Conservation (phyloP, 1,140 invertebrate species). For the Whitmania pigra region DNA sequence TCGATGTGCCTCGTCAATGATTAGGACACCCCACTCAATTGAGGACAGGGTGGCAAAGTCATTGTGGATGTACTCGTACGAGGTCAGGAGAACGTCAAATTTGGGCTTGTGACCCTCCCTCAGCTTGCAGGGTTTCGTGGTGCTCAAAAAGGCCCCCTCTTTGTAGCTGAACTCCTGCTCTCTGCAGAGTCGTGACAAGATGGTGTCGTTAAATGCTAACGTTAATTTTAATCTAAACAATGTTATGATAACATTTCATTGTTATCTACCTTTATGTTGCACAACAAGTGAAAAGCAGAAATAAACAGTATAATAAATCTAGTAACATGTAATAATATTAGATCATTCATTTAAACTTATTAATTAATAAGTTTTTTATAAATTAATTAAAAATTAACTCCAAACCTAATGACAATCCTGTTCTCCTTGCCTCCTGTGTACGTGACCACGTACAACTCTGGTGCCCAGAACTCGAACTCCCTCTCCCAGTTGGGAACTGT, state of each 20-base stretch:
- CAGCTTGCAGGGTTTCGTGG: constrained; percentile 63
- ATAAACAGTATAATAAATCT: too few relatives aligned
- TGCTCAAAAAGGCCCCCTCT: constrained; percentile 70
- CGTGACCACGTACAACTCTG: constrained; percentile 93
- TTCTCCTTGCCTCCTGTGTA: constrained; percentile 94
- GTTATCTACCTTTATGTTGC: too few relatives aligned
- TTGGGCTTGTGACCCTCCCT: constrained; percentile 60
- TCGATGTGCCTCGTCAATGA: constrained; percentile 93
- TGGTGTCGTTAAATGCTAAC: too few relatives aligned
- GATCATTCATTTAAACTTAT: too few relatives aligned
- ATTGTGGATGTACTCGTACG: constrained; percentile 89
- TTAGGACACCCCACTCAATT: constrained; percentile 92
- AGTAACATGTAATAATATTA: too few relatives aligned
- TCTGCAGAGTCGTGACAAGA: constrained; percentile 36
- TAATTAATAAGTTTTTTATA: too few relatives aligned
- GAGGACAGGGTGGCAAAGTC: constrained; percentile 87
- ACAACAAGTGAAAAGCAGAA: too few relatives aligned
- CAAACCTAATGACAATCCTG: constrained; percentile 50
- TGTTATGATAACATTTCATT: too few relatives aligned
- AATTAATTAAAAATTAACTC: neutral
- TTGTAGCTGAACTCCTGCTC: constrained; percentile 93
- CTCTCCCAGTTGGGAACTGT: constrained; percentile 98
- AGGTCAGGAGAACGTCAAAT: constrained; percentile 89
- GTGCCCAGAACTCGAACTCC: constrained; percentile 95
- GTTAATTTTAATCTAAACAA: too few relatives aligned